Evolutionary conservation across 2,888 invertebrate species (phyloP).

Genomic region (Andrena camellia): DNA sequence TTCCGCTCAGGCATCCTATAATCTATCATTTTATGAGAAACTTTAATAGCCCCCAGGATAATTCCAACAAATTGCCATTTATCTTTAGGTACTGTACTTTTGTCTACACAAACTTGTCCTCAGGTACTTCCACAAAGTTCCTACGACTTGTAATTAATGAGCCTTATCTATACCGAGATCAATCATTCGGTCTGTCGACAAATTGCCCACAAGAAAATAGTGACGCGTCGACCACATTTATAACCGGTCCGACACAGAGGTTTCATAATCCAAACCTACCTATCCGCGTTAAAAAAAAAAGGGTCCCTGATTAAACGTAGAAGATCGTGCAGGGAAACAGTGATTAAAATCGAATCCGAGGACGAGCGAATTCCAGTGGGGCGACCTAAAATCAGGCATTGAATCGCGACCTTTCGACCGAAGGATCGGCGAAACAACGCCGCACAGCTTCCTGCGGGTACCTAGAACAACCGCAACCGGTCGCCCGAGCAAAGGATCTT

Average conservation of each 20-base stretch:
- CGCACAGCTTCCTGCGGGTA: conserved; percentile 28
- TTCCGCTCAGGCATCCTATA: neutral
- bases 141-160: neutral
- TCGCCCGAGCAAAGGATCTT: conserved; percentile 44
- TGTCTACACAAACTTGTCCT: too few species aligned
- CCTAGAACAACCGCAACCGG: conserved; percentile 52
- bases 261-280: neutral
- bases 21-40: neutral
- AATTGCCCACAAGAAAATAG: too few species aligned
- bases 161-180: too few species aligned
- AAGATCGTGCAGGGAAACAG: neutral
- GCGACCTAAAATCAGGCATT: conserved; percentile 1
- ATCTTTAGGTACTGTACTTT: neutral
- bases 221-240: neutral
- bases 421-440: conserved; percentile 31
- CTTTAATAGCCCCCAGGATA: neutral
- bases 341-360: neutral
- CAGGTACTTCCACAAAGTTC: too few species aligned
- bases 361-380: neutral
- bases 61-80: too few species aligned
- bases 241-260: neutral
- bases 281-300: too few species aligned
- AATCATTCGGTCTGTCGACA: too few species aligned
- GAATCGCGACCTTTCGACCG: conserved; percentile 18
- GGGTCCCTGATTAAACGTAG: neutral